phyloP scores from a whole-genome alignment of 2,888 invertebrate genomes.

The Adela reaumurella region DNA sequence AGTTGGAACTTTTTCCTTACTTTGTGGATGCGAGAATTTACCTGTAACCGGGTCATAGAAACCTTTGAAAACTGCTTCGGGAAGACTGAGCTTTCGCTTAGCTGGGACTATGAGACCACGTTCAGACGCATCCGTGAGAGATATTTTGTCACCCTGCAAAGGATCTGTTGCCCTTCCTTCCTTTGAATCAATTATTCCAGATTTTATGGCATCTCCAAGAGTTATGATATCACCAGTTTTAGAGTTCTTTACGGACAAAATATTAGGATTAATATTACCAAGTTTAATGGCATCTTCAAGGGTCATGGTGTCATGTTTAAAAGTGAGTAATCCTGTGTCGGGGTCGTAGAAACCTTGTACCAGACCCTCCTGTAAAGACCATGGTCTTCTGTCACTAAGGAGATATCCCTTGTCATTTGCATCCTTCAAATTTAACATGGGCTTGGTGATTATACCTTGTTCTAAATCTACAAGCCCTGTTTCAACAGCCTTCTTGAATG shows the following conservation, averaged over 20 bases:
- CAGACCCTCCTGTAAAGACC: constrained; percentile 79
- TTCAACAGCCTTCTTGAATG: constrained; percentile 67
- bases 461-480: constrained; percentile 67
- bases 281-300: constrained; percentile 70
- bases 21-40: constrained; percentile 74
- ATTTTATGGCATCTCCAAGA: constrained; percentile 72
- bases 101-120: constrained; percentile 78
- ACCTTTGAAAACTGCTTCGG: constrained; percentile 90
- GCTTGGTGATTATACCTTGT: constrained; percentile 65
- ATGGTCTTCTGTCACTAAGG: constrained; percentile 72
- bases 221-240: constrained; percentile 76
- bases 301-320: constrained; percentile 66
- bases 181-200: constrained; percentile 73
- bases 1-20: constrained; percentile 74
- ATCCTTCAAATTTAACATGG: constrained; percentile 69
- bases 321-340: constrained; percentile 66
- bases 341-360: constrained; percentile 77
- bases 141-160: constrained; percentile 67
- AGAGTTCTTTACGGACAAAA: constrained; percentile 76
- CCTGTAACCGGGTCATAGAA: constrained; percentile 83
- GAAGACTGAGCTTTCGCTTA: constrained; percentile 77
- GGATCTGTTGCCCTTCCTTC: constrained; percentile 79
- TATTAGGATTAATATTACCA: constrained; percentile 72
- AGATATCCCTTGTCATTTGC: constrained; percentile 80
- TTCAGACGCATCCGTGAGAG: constrained; percentile 79